These are phyloP conservation scores for Bombylius major DNA, from an alignment of 2,888 invertebrate genomes.

Conservation along the genomic window DNA sequence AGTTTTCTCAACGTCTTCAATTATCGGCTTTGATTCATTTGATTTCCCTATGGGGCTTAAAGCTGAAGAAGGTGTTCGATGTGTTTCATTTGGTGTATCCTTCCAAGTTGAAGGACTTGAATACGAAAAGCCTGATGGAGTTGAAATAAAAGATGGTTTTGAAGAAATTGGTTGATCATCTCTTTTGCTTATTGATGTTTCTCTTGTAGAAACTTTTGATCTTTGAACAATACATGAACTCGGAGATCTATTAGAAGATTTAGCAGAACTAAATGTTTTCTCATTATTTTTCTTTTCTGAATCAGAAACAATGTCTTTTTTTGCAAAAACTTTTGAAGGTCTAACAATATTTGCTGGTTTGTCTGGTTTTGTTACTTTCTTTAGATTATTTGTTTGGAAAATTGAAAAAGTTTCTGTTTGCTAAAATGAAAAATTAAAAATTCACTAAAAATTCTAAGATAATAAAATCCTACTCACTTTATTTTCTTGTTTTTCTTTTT, in stretches of 20 bases:
- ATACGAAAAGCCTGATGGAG: slow-evolving; percentile 36
- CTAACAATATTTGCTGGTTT: too few species aligned
- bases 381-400: too few species aligned
- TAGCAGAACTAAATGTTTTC: too few species aligned
- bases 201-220: slow-evolving; percentile 16
- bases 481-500: background rate
- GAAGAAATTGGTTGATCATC: slow-evolving; percentile 2
- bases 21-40: background rate
- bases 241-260: background rate
- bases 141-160: slow-evolving; percentile 9
- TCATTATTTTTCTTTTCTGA: too few species aligned
- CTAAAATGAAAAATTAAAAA: too few species aligned
- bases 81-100: slow-evolving; percentile 32
- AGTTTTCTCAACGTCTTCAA: too few species aligned
- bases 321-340: too few species aligned
- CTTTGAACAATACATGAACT: slow-evolving; percentile 8
- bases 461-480: too few species aligned
- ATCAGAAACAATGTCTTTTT: too few species aligned
- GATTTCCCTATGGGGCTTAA: slow-evolving; percentile 15
- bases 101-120: slow-evolving; percentile 28
- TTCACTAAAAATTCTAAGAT: too few species aligned
- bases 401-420: too few species aligned
- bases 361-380: too few species aligned
- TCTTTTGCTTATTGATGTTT: slow-evolving; percentile 23
- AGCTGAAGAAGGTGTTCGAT: slow-evolving; percentile 29